Base-by-base conservation (phyloP, 2,113 vertebrate species). In the Aramus guarauna region DNA sequence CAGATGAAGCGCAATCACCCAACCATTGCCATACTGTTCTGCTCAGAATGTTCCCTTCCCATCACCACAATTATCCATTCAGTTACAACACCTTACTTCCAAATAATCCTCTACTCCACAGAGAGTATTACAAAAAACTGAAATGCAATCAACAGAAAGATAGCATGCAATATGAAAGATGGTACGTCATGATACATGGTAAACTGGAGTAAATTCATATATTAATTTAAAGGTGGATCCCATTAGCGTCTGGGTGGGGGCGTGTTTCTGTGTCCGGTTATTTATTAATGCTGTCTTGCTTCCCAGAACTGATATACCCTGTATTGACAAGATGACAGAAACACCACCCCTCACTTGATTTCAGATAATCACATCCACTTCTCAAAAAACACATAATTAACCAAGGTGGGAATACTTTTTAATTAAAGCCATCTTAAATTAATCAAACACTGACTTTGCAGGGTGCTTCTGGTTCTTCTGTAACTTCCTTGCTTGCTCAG, bases 361-460 rank as follows among this genome's bases (percentile, higher is more conserved):
- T 94, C 86, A 93, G 79, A 84, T 86, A 96, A 76, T 52, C 30
- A 59, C 43, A 88, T 85, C 41, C 22, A 53, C 52, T 95, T 87
- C 58, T 85, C 73, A 76, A 93, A 92, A 94, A 97, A 64, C n/a
- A 79, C 11, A 12, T 69, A 83, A 91, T 87, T 92, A 94, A 91
- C 41, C 63, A 64, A 88, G 29, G 48, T 85, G 53, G 22, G 47
- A 84, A 75, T 72, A 53, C 20, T 81, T 94, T 41, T 84, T 87
- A 73, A 95, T 96, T 95, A 94, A 95, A 96, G 48, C 8, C 1
- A 2, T 12, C n/a, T 92, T 53, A 84, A 93, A 85, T 89, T 85
- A 96, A 93, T 93, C 76, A 87, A 84, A 29, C 9, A 10, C 30
- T 36, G 22, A 15, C 36, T 77, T 93, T 76, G 23, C 60, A 73